Evolutionary conservation across 2,797 vertebrate species (phyloP), one percentile per base, ranked within the genome.

Genomic region (Pogonophryne albipinna): DNA sequence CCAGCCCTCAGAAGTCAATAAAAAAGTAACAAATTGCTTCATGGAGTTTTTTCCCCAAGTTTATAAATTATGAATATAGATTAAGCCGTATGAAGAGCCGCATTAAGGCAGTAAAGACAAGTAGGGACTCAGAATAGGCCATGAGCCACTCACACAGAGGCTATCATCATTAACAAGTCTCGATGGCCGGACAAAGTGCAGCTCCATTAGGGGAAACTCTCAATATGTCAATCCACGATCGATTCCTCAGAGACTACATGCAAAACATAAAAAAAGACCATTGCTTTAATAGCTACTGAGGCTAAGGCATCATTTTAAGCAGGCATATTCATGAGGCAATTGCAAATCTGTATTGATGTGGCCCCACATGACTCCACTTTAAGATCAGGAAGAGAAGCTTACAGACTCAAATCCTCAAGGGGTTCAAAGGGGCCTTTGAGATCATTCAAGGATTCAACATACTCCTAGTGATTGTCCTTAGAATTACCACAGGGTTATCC

Each of bases 271-370:
- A 77, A 65, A 65, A 56, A 81, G 11, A 64, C 15, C 76, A 23
- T 60, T 66, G 20, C 62, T 75, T 55, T 58, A 9, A 34, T 47
- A 52, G 42, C 49, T 31, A 20, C 56, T 53, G 38, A 83, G 51
- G 11, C 47, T 46, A 65, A 68, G 34, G 23, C 15, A 34, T 38
- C 68, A 74, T 75, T 78, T 72, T 7, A 62, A 61, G 13, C 42
- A 63, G 14, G 63, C 60, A 78, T 91, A 90, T 81, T 91, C 72
- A 90, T 84, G 79, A 86, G 69, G 63, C 71, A 79, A 62, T 71
- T 85, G 79, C 59, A 87, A 82, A 88, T 89, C 71, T 86, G 76
- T 78, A 92, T 77, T 78, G 84, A 91, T 67, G 72, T 66, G 58
- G 59, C 46, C 66, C 53, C 27, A 4, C 38, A 34, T 60, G 85